A percentile compares a stretch with the other conserved stretches of the same genome.
Evolutionary conservation across 2,888 invertebrate genomes (phyloP).

Genomic region (Epicampocera succincta): DNA sequence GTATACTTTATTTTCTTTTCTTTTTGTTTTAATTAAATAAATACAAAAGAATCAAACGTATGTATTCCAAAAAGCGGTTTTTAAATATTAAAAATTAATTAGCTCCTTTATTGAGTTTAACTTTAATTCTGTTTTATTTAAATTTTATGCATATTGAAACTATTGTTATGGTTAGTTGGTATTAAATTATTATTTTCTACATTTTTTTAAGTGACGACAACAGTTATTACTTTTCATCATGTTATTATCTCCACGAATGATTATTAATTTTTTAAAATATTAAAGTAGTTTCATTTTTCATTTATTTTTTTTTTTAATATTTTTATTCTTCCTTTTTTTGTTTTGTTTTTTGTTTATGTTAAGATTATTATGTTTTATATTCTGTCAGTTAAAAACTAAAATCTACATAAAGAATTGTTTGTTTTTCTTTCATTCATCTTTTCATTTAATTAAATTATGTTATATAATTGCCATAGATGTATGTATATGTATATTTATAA

Average conservation of each 20-base stretch:
- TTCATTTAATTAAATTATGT: conserved; percentile 39
- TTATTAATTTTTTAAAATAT: conserved; percentile 43
- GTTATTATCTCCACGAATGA: conserved; percentile 24
- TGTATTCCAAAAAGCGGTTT: conserved; percentile 29
- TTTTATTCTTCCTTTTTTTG: too few relatives aligned
- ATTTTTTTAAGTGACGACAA: conserved; percentile 43
- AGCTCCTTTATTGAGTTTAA: conserved; percentile 51
- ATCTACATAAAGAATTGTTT: conserved; percentile 58
- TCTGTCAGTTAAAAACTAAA: conserved; percentile 60
- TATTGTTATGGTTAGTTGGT: conserved; percentile 56
- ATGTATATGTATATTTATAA: conserved; percentile 30
- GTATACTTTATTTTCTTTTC: conserved; percentile 39
- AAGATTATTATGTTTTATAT: conserved; percentile 31
- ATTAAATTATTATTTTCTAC: conserved; percentile 63
- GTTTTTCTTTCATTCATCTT: not conserved
- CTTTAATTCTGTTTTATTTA: conserved; percentile 32
- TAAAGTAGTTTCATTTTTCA: conserved; percentile 39
- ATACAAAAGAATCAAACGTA: conserved; percentile 34
- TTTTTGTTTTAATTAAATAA: conserved; percentile 32
- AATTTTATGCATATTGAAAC: conserved; percentile 54
- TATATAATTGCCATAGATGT: conserved; percentile 64
- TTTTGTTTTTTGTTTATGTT: not conserved
- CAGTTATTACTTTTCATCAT: conserved; percentile 27
- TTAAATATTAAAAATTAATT: conserved; percentile 57
- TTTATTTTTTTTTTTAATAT: conserved; percentile 17